Evolutionary conservation across 2,888 invertebrate species (phyloP), one percentile per base, ranked within the genome.

Genomic region (Bimastos eiseni): DNA sequence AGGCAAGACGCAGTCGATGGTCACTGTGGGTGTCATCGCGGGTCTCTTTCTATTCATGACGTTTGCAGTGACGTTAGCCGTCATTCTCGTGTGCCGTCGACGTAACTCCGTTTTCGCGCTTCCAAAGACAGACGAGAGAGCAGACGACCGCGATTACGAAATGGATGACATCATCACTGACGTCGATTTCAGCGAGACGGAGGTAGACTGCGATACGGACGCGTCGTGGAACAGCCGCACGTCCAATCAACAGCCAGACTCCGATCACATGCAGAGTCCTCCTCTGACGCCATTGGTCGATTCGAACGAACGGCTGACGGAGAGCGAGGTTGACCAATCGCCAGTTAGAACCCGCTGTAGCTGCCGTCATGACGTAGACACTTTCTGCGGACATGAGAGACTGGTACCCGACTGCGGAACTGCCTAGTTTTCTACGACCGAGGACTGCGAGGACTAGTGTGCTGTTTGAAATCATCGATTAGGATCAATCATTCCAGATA

Each of bases 161-260:
- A 86, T 86, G 86, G 86, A 86, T 86, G 86, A 86, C 86, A 37
- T 86, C 86, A 86, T 86, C 86, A 37, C 37, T 86, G 86, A 86
- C 86, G 86, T 86, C 36, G 86, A 86, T 34, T 37, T 13, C 86
- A 86, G 86, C 86, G 86, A 86, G 37, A 86, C 86, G 6, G 86
- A 86, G 19, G 24, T 86, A 34, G 86, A 86, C 86, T 34, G 86
- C 37, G 86, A 86, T 24, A 37, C 37, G 86, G 86, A 86, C 36
- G 86, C 86, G 34, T 86, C 86, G 86, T 86, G 86, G 86, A 86
- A 86, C 86, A 86, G 86, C 37, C 86, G 36, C 19, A 30, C 36
- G 86, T 86, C 86, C 36, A 86, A 86, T 86, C 86, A 86, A 36
- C 36, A 36, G 36, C 36, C 37, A 24, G 86, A 86, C 24, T 86